Percentiles rank a stretch among this genome's conserved stretches.
Evolutionary conservation across 2,888 invertebrate species (phyloP).

Genomic region (Orthosia gracilis): DNA sequence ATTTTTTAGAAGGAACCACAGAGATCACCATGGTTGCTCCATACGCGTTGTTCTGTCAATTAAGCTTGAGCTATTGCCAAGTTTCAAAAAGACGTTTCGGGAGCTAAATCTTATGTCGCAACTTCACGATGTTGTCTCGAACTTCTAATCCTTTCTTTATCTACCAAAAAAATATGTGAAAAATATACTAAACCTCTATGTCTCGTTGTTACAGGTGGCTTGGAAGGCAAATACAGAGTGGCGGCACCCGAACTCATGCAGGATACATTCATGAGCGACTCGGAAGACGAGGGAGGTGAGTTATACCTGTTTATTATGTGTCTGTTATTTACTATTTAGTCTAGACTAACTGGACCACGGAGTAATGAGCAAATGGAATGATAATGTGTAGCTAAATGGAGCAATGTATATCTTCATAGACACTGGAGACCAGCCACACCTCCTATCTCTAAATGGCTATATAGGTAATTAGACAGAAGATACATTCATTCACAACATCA

Average conservation of each 20-base stretch:
- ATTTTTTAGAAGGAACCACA: neutral
- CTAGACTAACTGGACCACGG: constrained; percentile 15
- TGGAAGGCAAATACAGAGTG: constrained; percentile 99
- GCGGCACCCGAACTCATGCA: constrained; percentile 99
- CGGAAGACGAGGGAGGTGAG: constrained; percentile 99
- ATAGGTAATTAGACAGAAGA: neutral
- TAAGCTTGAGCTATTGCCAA: neutral
- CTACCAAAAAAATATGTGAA: neutral
- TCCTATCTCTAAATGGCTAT: neutral
- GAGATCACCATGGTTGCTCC: neutral
- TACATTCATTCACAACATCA: too few species aligned
- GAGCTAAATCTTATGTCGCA: neutral
- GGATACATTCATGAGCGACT: constrained; percentile 99
- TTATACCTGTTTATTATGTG: constrained; percentile 30
- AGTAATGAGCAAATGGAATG: constrained; percentile 21
- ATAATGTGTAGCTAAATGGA: neutral
- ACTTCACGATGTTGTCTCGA: neutral
- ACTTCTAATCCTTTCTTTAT: neutral
- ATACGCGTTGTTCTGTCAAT: neutral
- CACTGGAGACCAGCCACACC: neutral
- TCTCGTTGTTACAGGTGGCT: constrained; percentile 87
- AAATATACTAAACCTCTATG: neutral
- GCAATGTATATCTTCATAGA: neutral
- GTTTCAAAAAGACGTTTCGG: neutral
- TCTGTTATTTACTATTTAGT: constrained; percentile 23